phyloP scores from a whole-genome alignment of 2,797 vertebrate species.

The Mallotus villosus region DNA sequence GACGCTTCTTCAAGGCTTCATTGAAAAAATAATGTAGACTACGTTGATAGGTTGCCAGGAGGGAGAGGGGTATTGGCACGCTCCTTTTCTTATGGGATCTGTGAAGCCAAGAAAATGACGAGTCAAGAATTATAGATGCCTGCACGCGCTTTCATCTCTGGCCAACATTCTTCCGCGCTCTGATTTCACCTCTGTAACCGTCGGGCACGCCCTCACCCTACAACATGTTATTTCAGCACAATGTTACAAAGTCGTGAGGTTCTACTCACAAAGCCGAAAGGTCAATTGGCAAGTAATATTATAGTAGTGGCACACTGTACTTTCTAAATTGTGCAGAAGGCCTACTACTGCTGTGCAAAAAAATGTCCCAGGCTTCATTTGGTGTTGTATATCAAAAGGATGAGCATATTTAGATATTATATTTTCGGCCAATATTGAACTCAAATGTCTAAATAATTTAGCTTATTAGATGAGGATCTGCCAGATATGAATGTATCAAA shows the following conservation, averaged over 20 bases:
- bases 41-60: slow-evolving; percentile 7
- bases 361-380: too few relatives aligned
- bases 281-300: slow-evolving; percentile 9
- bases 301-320: background rate
- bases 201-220: slow-evolving; percentile 56
- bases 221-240: slow-evolving; percentile 51
- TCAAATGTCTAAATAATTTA: too few relatives aligned
- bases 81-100: slow-evolving; percentile 43
- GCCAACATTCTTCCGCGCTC: slow-evolving; percentile 69
- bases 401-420: too few relatives aligned
- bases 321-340: too few relatives aligned
- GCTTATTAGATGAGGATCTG: too few relatives aligned
- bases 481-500: too few relatives aligned
- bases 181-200: slow-evolving; percentile 52
- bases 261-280: slow-evolving; percentile 14
- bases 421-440: too few relatives aligned
- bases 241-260: slow-evolving; percentile 28
- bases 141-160: slow-evolving; percentile 61
- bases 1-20: background rate
- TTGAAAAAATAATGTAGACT: background rate
- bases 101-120: slow-evolving; percentile 60
- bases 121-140: slow-evolving; percentile 59
- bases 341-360: too few relatives aligned
- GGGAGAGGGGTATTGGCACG: slow-evolving; percentile 47
- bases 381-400: too few relatives aligned